These are phyloP conservation scores for Ctenochaetus hawaiiensis DNA, from an alignment of 2,797 vertebrate genomes.

Conservation along the genomic window DNA sequence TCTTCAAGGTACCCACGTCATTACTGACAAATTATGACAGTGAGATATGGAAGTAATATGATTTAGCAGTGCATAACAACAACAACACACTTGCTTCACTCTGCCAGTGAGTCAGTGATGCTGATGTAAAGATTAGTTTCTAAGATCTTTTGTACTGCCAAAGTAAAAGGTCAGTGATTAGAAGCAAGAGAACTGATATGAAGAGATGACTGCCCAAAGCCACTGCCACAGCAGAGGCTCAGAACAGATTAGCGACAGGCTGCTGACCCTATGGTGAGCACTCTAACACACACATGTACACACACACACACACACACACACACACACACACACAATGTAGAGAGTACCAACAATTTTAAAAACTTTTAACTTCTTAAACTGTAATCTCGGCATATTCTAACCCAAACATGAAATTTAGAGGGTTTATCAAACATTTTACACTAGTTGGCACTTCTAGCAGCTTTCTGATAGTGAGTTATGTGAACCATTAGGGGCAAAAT, in stretches of 20 bases:
- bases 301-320: too few relatives aligned
- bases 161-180: conserved; percentile 51
- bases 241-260: conserved; percentile 70
- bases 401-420: too few relatives aligned
- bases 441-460: background rate
- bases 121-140: conserved; percentile 48
- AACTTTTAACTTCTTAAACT: background rate
- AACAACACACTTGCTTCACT: conserved; percentile 9
- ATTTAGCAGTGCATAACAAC: background rate
- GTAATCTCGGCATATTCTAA: too few relatives aligned
- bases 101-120: conserved; percentile 15
- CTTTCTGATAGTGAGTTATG: conserved; percentile 12
- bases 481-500: conserved; percentile 19
- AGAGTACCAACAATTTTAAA: background rate
- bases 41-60: background rate
- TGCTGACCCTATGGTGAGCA: conserved; percentile 45
- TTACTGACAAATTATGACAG: background rate
- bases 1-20: background rate
- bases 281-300: background rate
- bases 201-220: conserved; percentile 48
- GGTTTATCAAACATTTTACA: conserved; percentile 20
- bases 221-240: conserved; percentile 58
- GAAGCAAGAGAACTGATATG: conserved; percentile 34
- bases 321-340: too few relatives aligned
- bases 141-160: conserved; percentile 38